Evolutionary conservation across 2,797 vertebrate genomes (phyloP).

Genomic region (Benthosema pterotum): DNA sequence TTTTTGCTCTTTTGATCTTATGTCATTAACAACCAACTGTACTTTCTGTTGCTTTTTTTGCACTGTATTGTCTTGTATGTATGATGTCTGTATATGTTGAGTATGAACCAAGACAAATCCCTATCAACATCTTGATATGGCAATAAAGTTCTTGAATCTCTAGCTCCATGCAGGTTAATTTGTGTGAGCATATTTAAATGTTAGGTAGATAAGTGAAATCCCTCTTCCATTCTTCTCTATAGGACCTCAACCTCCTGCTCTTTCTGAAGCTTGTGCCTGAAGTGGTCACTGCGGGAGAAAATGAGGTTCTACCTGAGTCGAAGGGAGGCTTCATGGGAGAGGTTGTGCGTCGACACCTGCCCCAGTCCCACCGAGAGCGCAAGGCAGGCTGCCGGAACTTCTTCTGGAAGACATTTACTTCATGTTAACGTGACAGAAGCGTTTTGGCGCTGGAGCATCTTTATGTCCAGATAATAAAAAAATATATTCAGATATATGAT

Average conservation of each 20-base stretch:
- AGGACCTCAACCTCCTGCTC: constrained; percentile 66
- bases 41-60: no score
- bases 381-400: constrained; percentile 84
- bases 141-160: no score
- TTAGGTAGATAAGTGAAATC: neutral
- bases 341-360: constrained; percentile 68
- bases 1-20: no score
- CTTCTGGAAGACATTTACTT: constrained; percentile 87
- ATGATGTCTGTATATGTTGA: no score
- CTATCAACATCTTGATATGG: no score
- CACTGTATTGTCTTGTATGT: no score
- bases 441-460: neutral
- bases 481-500: neutral
- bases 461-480: neutral
- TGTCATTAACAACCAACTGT: no score
- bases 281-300: constrained; percentile 34
- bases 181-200: no score
- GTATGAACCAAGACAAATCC: no score
- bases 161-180: no score
- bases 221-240: constrained; percentile 6
- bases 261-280: constrained; percentile 67
- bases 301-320: constrained; percentile 33
- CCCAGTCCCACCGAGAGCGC: constrained; percentile 73
- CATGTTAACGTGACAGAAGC: constrained; percentile 69
- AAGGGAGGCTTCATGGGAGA: constrained; percentile 55